phyloP scores from a whole-genome alignment of 37 sponge, comb jelly and placozoan species.

The Eunapius fragilis region DNA sequence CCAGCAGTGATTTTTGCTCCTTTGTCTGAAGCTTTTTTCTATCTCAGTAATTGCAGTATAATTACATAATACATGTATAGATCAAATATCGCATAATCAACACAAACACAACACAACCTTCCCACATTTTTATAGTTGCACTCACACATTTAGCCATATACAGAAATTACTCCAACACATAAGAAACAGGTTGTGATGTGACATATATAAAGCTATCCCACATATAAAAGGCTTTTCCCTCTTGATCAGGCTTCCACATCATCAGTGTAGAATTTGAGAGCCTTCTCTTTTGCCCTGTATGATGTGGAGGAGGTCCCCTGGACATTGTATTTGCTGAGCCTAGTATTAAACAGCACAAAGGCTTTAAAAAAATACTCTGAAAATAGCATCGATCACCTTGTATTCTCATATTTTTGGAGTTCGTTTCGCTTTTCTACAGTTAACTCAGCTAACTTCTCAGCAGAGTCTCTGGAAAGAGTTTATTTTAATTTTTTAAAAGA shows the following conservation, averaged over 20 bases:
- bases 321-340: constrained; percentile 49
- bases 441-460: constrained; percentile 59
- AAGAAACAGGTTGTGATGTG: background rate
- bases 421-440: constrained; percentile 64
- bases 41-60: too few species aligned
- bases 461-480: constrained; percentile 64
- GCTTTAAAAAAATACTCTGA: background rate
- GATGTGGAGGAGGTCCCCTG: constrained; percentile 8
- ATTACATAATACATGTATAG: background rate
- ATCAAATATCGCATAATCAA: background rate
- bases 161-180: background rate
- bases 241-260: constrained; percentile 43
- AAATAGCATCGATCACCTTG: constrained; percentile 35
- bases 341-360: background rate
- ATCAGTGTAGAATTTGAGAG: constrained; percentile 81
- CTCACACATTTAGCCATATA: constrained; percentile 2
- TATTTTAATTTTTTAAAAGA: background rate
- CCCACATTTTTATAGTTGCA: background rate
- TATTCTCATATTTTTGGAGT: constrained; percentile 74
- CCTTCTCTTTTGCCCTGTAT: constrained; percentile 57
- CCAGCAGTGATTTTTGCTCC: too few species aligned
- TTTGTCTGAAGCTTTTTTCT: too few species aligned
- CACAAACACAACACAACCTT: too few species aligned
- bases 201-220: background rate
- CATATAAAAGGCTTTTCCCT: background rate